phyloP scores from a whole-genome alignment of 53 echinoderm and acorn worm species.

The Echinarachnius parma region DNA sequence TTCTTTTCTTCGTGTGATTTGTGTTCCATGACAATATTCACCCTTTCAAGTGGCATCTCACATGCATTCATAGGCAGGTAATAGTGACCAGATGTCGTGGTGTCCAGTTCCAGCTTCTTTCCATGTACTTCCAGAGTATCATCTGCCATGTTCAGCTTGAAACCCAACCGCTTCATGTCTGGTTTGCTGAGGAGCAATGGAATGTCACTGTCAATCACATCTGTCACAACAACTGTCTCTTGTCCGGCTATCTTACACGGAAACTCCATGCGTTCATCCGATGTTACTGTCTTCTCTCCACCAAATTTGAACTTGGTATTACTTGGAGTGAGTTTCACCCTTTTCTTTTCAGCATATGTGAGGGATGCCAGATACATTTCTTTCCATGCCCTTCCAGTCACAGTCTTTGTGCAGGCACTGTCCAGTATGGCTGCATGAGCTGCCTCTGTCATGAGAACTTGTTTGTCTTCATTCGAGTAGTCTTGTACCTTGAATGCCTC shows the following conservation, averaged over 20 bases:
- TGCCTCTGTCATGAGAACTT: constrained; percentile 42
- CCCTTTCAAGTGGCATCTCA: constrained; percentile 9
- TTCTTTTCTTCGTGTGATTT: constrained; percentile 27
- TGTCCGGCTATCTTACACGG: constrained; percentile 30
- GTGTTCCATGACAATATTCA: constrained; percentile 36
- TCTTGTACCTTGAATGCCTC: constrained; percentile 50
- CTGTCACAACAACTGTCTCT: constrained; percentile 34
- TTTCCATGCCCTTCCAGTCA: constrained; percentile 44
- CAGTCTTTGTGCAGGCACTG: constrained; percentile 36
- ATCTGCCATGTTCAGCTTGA: constrained; percentile 36
- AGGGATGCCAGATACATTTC: constrained; percentile 44
- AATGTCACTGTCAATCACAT: constrained; percentile 52
- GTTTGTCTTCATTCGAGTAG: constrained; percentile 43
- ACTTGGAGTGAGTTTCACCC: constrained; percentile 23
- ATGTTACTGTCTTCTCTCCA: constrained; percentile 32
- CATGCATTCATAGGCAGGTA: constrained; percentile 34
- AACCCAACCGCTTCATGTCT: constrained; percentile 41
- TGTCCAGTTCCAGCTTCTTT: constrained; percentile 21
- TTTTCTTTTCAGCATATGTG: constrained; percentile 18
- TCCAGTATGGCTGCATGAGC: constrained; percentile 48
- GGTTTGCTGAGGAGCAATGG: constrained; percentile 51
- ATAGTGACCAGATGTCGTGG: constrained; percentile 45
- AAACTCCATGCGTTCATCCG: constrained; percentile 33
- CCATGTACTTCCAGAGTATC: constrained; percentile 44
- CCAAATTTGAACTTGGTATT: constrained; percentile 53